A percentile compares a stretch with the other conserved stretches of the same genome.
phyloP scores from a whole-genome alignment of 2,888 invertebrate species.

The Gisinianus flammeolus region DNA sequence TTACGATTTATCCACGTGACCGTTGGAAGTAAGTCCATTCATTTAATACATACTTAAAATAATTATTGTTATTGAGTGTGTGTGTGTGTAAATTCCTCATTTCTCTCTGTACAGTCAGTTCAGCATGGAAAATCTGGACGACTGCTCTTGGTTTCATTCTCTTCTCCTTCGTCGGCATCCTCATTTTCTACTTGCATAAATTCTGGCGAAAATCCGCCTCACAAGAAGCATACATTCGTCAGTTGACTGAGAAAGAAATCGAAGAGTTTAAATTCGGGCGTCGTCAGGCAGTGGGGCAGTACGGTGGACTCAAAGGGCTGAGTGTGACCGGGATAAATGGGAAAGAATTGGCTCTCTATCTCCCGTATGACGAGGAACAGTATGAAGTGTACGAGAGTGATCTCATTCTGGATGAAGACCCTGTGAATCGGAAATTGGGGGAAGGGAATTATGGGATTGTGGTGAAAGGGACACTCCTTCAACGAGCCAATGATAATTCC shows the following conservation, averaged over 20 bases:
- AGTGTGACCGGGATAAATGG: too few species aligned
- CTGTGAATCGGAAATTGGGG: background rate
- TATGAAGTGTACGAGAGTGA: slow-evolving; percentile 15
- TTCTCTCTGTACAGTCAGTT: background rate
- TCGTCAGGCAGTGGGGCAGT: background rate
- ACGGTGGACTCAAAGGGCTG: too few species aligned
- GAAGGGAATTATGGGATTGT: slow-evolving; percentile 27
- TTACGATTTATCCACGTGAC: background rate
- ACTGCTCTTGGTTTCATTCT: background rate
- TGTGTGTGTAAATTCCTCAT: background rate
- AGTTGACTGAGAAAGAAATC: slow-evolving; percentile 1
- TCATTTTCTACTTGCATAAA: slow-evolving; percentile 13
- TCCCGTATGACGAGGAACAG: background rate
- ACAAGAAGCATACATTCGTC: slow-evolving; percentile 16
- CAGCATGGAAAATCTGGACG: background rate
- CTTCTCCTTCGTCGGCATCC: background rate
- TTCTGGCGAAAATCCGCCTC: slow-evolving; percentile 5
- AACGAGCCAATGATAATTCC: too few species aligned
- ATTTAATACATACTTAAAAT: background rate
- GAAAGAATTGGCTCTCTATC: background rate
- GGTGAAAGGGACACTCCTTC: background rate
- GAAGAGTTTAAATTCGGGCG: slow-evolving; percentile 21
- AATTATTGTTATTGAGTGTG: background rate
- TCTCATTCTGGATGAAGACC: slow-evolving; percentile 10
- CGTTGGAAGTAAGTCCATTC: background rate